Conservation (phyloP, 2,113 vertebrate species). For the Prunella fulvescens region DNA sequence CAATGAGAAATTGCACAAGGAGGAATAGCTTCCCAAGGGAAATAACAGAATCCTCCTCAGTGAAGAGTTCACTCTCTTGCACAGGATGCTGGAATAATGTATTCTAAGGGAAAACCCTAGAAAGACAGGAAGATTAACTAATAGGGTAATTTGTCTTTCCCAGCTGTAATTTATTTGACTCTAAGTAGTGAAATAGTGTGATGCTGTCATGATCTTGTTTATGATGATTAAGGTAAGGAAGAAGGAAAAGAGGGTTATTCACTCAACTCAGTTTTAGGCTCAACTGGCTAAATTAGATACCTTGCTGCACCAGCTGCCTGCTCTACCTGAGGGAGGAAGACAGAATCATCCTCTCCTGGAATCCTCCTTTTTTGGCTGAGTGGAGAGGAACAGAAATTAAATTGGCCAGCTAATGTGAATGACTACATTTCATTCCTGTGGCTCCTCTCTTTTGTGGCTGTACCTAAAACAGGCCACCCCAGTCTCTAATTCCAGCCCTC, state of each 20-base stretch:
- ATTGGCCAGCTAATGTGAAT: not conserved
- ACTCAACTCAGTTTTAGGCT: not conserved
- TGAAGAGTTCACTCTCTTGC: conserved; percentile 19
- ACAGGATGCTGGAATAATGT: conserved; percentile 20
- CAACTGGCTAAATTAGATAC: not conserved
- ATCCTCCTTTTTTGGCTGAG: not conserved
- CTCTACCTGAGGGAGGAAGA: not conserved
- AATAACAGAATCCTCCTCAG: conserved; percentile 31
- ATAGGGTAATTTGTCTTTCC: conserved; percentile 55
- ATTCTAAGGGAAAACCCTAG: conserved; percentile 40
- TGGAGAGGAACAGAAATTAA: not conserved
- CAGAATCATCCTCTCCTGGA: not conserved
- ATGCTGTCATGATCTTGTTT: conserved; percentile 59
- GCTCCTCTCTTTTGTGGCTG: not conserved
- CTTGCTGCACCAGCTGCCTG: not conserved
- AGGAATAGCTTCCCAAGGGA: conserved; percentile 37
- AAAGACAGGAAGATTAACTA: conserved; percentile 62
- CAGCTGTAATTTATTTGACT: conserved; percentile 54
- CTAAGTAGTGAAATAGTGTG: conserved; percentile 55
- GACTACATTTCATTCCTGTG: not conserved
- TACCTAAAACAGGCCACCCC: not conserved
- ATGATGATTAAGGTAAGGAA: conserved; percentile 58
- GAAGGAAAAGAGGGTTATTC: conserved; percentile 15
- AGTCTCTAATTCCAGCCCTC: not conserved
- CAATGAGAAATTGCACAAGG: conserved; percentile 7